Base-by-base conservation (phyloP, 2,797 vertebrate species). In the Danio choprae region DNA sequence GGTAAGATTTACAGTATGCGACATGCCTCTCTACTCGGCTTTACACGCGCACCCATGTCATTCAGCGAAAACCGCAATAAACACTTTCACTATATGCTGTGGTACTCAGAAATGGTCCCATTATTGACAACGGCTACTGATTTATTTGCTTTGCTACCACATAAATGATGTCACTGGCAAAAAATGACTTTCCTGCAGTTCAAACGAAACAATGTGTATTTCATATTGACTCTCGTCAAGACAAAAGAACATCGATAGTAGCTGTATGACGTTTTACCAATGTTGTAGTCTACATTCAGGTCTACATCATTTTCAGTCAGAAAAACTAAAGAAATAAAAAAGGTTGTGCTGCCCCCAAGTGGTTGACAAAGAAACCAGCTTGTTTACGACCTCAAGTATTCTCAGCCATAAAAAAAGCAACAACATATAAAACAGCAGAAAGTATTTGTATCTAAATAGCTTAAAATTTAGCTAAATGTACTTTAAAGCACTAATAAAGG, bases 1-100 rank as follows among this genome's bases (percentile, higher is more conserved):
- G 91, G 89, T 91, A 85, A 88, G 84, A 74, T 44, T 87, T 87
- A 86, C 88, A 83, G 82, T 85, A 86, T 79, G 62, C 84, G 58
- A 75, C 48, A 63, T 81, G 63, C 67, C 56, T 22, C 60, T 74
- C 72, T 40, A 20, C 41, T 48, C 38, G 44, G 58, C 13, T 58
- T 7, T 6, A 68, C 43, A 46, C 1, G 48, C 50, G 41, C 16
- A 51, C 48, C 9, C 2, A 16, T 41, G 56, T 51, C 80, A 56
- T 22, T 64, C 43, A 67, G 51, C 59, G 20, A 72, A 60, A 44
- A 67, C 40, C 4, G 13, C 65, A 53, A 59, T n/a, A 22, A 22
- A 41, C 11, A 63, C 18, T 51, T 82, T 67, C 51, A 58, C 41
- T 68, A 41, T 41, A 16, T 58, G 51, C 7, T 38, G 51, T 68